Conservation (phyloP, 2,113 vertebrate genomes). For the Corythaixoides concolor region DNA sequence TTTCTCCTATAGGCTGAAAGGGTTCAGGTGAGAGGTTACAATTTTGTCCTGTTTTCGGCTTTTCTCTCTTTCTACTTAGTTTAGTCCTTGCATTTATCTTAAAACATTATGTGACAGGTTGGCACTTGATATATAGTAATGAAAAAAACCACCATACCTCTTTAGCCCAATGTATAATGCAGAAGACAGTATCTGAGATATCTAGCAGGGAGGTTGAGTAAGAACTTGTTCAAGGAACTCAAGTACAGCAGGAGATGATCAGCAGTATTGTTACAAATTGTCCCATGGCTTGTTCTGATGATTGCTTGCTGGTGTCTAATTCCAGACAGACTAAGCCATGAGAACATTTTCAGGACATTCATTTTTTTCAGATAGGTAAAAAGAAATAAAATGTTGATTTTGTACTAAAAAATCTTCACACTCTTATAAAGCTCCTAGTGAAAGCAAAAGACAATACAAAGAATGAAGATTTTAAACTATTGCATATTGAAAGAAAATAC, state of each 20-base stretch:
- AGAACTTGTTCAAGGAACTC: neutral
- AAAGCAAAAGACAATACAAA: neutral
- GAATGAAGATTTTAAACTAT: neutral
- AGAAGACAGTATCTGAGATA: neutral
- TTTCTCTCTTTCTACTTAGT: neutral
- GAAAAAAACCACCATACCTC: neutral
- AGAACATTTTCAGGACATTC: neutral
- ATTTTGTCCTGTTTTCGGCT: neutral
- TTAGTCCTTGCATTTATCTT: neutral
- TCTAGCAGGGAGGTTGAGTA: neutral
- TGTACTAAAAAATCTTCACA: neutral
- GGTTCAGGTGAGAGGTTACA: neutral
- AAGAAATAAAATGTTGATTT: neutral
- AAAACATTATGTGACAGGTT: neutral
- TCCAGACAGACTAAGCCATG: neutral
- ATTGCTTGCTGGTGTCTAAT: neutral
- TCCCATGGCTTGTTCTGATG: neutral
- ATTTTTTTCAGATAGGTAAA: neutral
- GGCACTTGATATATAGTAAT: neutral
- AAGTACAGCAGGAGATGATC: neutral
- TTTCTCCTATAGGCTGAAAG: neutral
- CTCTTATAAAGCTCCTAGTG: neutral
- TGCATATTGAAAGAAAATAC: neutral
- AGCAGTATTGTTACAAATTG: neutral
- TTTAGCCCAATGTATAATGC: neutral